Conservation (phyloP, 2,113 vertebrate genomes). For the Isichthys henryi region DNA sequence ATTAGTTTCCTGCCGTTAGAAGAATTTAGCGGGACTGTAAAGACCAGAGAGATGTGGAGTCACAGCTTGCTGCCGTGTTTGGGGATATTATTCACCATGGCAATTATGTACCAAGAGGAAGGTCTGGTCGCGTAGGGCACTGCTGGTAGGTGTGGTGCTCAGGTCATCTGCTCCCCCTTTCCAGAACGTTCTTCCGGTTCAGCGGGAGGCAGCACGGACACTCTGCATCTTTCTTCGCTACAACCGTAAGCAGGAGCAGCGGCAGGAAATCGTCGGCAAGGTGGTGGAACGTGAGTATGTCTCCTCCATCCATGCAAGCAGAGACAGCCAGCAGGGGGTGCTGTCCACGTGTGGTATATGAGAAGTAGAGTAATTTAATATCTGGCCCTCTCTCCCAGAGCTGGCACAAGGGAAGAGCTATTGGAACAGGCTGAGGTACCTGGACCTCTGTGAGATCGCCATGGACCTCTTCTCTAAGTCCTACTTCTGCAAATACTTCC, state of each 20-base stretch:
- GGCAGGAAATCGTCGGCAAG: conserved; percentile 82
- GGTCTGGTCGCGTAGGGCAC: neutral
- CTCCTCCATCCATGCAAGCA: neutral
- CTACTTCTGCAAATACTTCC: conserved; percentile 91
- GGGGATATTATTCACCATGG: neutral
- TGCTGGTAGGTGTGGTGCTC: neutral
- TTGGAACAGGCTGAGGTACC: conserved; percentile 86
- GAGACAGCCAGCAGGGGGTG: neutral
- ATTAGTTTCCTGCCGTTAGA: neutral
- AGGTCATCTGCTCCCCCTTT: conserved; percentile 23
- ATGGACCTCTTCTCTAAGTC: conserved; percentile 89
- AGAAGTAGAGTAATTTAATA: neutral
- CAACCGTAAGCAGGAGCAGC: conserved; percentile 88
- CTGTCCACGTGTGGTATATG: neutral
- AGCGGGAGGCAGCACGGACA: conserved; percentile 84
- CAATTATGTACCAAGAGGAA: neutral
- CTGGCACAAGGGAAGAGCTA: conserved; percentile 88
- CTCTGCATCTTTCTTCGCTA: conserved; percentile 84
- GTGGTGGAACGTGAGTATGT: conserved; percentile 76
- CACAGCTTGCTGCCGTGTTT: neutral
- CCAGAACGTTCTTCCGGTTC: conserved; percentile 87
- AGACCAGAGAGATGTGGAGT: neutral
- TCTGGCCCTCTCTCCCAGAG: conserved; percentile 57
- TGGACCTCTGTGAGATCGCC: conserved; percentile 89
- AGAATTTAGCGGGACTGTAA: neutral